These are phyloP conservation scores for human (Homo sapiens) DNA, from an alignment of 2,113 vertebrate species.

Conservation along the genomic window DNA sequence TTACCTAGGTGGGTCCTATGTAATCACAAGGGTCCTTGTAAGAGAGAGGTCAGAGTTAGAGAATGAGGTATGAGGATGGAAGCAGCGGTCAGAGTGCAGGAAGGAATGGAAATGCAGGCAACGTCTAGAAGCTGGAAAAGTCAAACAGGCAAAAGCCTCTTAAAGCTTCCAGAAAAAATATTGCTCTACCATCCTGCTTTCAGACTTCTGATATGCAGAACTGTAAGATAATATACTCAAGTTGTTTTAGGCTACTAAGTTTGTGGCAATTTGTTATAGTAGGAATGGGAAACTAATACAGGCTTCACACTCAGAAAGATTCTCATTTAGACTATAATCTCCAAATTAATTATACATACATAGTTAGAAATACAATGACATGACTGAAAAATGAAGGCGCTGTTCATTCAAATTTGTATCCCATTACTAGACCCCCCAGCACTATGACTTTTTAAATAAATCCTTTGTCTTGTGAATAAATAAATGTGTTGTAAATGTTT, in stretches of 20 bases:
- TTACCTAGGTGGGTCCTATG: background rate
- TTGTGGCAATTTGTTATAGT: background rate
- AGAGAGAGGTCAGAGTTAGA: background rate
- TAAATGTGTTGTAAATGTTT: background rate
- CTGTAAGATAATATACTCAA: background rate
- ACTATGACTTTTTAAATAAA: background rate
- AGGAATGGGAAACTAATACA: background rate
- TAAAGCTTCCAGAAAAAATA: background rate
- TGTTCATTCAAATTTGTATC: background rate
- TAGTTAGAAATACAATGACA: background rate
- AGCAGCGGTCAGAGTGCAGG: background rate
- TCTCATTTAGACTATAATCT: background rate
- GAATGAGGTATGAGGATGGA: background rate
- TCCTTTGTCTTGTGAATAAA: background rate
- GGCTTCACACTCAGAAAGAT: background rate
- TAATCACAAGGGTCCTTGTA: background rate
- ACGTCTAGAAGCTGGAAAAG: background rate
- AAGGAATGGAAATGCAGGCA: background rate
- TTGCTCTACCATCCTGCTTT: background rate
- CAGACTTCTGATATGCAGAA: background rate
- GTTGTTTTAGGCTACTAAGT: background rate
- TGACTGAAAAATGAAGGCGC: background rate
- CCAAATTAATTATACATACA: background rate
- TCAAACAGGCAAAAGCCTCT: background rate
- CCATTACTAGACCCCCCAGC: background rate